Evolutionary conservation across 2,113 vertebrate species (phyloP).

Genomic region (Ardeotis arabs): DNA sequence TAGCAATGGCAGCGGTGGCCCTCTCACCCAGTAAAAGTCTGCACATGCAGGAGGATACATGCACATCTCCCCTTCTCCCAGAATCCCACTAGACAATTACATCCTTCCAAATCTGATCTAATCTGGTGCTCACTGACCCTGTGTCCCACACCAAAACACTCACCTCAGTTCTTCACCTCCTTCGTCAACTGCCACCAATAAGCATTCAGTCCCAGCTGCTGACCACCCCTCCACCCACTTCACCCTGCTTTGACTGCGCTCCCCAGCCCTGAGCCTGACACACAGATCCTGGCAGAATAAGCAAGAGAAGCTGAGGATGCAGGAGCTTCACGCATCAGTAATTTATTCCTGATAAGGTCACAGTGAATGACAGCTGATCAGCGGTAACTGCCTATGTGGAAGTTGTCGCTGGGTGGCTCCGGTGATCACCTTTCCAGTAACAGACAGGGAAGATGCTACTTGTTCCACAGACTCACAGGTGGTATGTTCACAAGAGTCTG

Average conservation of each 20-base stretch:
- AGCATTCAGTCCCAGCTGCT: background rate
- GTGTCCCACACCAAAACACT: background rate
- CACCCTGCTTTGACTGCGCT: background rate
- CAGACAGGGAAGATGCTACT: background rate
- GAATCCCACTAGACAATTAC: background rate
- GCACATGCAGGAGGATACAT: background rate
- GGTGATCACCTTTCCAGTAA: background rate
- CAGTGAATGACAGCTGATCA: background rate
- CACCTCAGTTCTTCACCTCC: background rate
- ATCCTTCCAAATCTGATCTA: background rate
- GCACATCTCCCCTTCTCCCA: background rate
- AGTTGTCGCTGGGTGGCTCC: background rate
- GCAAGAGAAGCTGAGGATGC: background rate
- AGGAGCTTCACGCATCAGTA: background rate
- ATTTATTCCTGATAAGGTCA: background rate
- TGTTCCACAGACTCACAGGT: background rate
- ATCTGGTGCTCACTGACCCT: accelerated
- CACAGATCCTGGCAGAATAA: background rate
- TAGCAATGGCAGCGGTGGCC: background rate
- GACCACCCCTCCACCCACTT: background rate
- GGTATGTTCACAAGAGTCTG: background rate
- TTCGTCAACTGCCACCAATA: background rate
- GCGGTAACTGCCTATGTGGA: background rate
- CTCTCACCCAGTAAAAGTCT: background rate
- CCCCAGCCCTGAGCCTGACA: background rate